Evolutionary conservation across 2,113 vertebrate species (phyloP).

Genomic region (Bolborhynchus lineola): DNA sequence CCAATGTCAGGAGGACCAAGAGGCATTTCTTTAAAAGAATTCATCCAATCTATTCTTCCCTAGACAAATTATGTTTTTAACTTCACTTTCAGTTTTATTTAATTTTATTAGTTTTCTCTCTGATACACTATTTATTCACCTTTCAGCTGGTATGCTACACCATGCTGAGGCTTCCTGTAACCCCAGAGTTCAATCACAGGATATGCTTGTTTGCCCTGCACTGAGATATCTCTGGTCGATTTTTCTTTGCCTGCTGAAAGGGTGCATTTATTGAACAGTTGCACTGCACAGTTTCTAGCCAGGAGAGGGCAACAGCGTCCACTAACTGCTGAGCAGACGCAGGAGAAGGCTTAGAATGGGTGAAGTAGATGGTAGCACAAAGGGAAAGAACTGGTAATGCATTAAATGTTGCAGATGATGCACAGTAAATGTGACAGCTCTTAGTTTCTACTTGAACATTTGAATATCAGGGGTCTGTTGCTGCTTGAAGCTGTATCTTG

Average conservation of each 20-base stretch:
- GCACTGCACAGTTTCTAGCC: not conserved
- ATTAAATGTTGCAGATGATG: not conserved
- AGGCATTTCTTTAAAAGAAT: not conserved
- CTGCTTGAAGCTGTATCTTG: not conserved
- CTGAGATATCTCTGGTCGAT: not conserved
- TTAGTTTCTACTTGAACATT: not conserved
- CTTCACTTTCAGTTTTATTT: not conserved
- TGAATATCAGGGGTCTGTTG: not conserved
- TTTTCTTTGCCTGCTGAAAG: not conserved
- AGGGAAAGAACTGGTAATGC: not conserved
- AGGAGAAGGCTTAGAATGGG: not conserved
- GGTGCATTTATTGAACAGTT: not conserved
- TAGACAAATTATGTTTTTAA: not conserved
- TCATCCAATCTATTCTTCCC: not conserved
- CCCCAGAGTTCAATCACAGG: not conserved
- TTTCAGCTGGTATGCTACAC: not conserved
- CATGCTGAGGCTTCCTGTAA: not conserved
- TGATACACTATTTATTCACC: not conserved
- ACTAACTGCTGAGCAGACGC: not conserved
- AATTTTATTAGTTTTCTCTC: not conserved
- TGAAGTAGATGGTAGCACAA: no score
- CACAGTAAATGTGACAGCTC: not conserved
- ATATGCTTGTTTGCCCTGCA: not conserved
- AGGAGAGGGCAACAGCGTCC: conserved; percentile 25
- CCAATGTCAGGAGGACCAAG: not conserved